phyloP scores from a whole-genome alignment of 2,113 vertebrate genomes.

The Nothocercus nigrocapillus region DNA sequence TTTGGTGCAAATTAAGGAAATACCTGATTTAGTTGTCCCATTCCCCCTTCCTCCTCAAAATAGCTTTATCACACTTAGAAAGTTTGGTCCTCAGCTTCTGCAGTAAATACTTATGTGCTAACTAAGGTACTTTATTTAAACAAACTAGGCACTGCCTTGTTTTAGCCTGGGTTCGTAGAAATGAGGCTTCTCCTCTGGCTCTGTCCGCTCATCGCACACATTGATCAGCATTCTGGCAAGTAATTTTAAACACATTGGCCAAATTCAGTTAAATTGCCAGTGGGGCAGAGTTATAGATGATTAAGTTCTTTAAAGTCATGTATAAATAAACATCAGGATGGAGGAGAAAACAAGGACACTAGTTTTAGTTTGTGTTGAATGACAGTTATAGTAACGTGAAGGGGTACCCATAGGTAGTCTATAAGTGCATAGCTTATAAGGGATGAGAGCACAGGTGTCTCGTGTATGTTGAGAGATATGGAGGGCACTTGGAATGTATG shows the following conservation, averaged over 20 bases:
- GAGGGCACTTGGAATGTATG: not conserved
- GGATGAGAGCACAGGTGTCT: not conserved
- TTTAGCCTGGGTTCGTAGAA: not conserved
- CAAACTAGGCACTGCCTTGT: not conserved
- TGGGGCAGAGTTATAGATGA: not conserved
- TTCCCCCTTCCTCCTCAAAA: fast-evolving
- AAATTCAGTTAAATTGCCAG: not conserved
- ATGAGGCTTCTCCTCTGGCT: fast-evolving
- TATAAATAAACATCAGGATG: not conserved
- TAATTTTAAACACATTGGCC: not conserved
- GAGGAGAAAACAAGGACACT: not conserved
- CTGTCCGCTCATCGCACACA: not conserved
- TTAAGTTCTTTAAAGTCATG: not conserved
- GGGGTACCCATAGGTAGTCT: not conserved
- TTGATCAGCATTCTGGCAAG: not conserved
- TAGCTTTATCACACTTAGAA: not conserved
- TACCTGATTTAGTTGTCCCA: not conserved
- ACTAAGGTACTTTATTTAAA: not conserved
- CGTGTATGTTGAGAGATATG: fast-evolving
- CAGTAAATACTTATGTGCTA: not conserved
- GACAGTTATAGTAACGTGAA: not conserved
- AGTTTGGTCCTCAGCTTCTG: not conserved
- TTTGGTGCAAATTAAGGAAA: not conserved
- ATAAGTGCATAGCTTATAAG: not conserved
- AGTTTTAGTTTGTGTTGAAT: not conserved